Base-by-base conservation (phyloP, 2,797 vertebrate species). In the Tinamus major region DNA sequence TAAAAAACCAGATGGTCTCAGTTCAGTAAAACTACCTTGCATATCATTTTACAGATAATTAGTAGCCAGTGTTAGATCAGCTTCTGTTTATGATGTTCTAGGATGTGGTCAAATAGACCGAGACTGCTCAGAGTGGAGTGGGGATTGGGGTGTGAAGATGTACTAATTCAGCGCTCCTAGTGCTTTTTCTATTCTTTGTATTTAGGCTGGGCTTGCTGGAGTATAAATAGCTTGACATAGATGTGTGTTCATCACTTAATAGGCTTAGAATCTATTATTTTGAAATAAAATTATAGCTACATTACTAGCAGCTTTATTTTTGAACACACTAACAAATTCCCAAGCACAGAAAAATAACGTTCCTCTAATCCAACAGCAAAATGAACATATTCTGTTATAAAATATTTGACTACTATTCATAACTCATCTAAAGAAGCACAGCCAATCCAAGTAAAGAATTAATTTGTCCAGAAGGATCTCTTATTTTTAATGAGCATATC, bases 381-480 rank as follows among this genome's bases (percentile, higher is more conserved):
- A 93, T 78, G 87, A 91, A 24, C 78, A 84, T 51, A 33, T 33
- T 63, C 64, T 79, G 14, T 65, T 92, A n/a, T 16, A 29, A 77
- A 85, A 80, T 85, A 93, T 91, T 96, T 82, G 27, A n/a, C 11
- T 62, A 93, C 33, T 78, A 46, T 79, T 59, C 70, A 87, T 79
- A 93, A 79, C 49, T 89, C 0, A 0, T 75, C 58, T 49, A 79
- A 84, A 76, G 39, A 75, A 72, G n/a, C 3, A 3, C 20, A 87
- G 23, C 44, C 44, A 84, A 92, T 95, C 41, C 3, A 86, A 51
- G 48, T 6, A 37, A 9, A 84, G 64, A 89, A 86, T 61, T 90
- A 59, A 92, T 91, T 82, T 94, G 78, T 79, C 92, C 91, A 94
- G 91, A 87, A 93, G 85, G 81, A 95, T 79, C 21, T n/a, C 56